Evolutionary conservation across 2,888 invertebrate genomes (phyloP).

Genomic region (Abrostola triplasia): DNA sequence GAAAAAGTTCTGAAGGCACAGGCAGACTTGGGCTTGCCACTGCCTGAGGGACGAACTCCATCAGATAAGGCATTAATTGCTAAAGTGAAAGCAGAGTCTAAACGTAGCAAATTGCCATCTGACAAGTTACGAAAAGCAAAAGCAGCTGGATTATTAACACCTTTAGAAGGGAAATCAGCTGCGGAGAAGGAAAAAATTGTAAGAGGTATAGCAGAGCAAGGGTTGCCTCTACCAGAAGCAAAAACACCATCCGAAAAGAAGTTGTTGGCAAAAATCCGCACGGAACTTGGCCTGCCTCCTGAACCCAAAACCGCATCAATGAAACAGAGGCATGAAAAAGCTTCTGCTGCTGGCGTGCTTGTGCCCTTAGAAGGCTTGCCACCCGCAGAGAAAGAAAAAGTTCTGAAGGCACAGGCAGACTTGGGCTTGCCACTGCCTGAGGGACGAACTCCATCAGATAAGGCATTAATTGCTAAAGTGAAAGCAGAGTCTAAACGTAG

Average conservation of each 20-base stretch:
- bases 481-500: conserved; percentile 2
- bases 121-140: conserved; percentile 33
- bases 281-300: conserved; percentile 55
- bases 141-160: conserved; percentile 47
- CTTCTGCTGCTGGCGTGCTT: conserved; percentile 47
- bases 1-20: conserved; percentile 50
- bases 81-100: conserved; percentile 35
- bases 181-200: conserved; percentile 57
- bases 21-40: conserved; percentile 49
- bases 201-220: conserved; percentile 43
- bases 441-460: conserved; percentile 56
- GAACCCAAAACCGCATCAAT: conserved; percentile 43
- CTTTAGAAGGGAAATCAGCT: conserved; percentile 54
- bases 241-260: conserved; percentile 56
- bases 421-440: conserved; percentile 56
- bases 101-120: conserved; percentile 7
- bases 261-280: conserved; percentile 50
- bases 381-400: conserved; percentile 48
- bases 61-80: conserved; percentile 52
- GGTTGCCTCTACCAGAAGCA: conserved; percentile 54
- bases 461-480: conserved; percentile 7
- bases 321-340: conserved; percentile 35
- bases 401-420: conserved; percentile 46
- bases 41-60: conserved; percentile 57
- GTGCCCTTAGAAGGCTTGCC: conserved; percentile 50